Percentiles rank a stretch among this genome's conserved stretches.
Evolutionary conservation across 2,888 invertebrate species (phyloP).

Genomic region (Tholera decimalis): DNA sequence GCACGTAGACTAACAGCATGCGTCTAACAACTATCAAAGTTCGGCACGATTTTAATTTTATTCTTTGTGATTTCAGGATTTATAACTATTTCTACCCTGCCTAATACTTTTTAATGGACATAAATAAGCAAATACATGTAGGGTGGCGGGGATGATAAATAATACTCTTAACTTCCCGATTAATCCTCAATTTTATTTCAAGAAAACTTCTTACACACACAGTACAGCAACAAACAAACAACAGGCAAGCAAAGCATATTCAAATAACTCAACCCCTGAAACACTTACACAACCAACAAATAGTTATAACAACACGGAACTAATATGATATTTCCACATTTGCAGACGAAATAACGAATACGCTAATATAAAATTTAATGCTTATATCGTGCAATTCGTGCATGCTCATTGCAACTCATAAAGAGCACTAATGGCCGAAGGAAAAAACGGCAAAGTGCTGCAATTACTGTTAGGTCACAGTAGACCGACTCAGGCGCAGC

Average conservation of each 20-base stretch:
- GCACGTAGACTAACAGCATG: neutral
- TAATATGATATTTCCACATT: constrained; percentile 57
- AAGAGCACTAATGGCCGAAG: constrained; percentile 77
- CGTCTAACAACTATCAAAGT: neutral
- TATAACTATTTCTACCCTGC: neutral
- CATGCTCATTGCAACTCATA: constrained; percentile 76
- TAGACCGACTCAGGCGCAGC: constrained; percentile 73
- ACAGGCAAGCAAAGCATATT: no score
- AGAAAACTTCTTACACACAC: no score
- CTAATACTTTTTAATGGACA: no score
- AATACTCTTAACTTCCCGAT: no score
- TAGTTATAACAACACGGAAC: constrained; percentile 59
- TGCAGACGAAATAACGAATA: constrained; percentile 59
- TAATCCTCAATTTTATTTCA: no score
- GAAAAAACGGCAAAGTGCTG: constrained; percentile 76
- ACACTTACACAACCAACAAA: constrained; percentile 29
- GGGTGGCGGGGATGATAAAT: no score
- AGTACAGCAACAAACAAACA: neutral
- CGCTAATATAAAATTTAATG: constrained; percentile 62
- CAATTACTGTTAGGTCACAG: constrained; percentile 81
- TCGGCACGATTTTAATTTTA: neutral
- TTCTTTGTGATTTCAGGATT: no score
- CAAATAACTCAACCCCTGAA: constrained; percentile 7
- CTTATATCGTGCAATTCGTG: constrained; percentile 62
- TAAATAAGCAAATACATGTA: no score